Conservation (phyloP, 2,113 vertebrate species). For the Dissostichus mawsoni region DNA sequence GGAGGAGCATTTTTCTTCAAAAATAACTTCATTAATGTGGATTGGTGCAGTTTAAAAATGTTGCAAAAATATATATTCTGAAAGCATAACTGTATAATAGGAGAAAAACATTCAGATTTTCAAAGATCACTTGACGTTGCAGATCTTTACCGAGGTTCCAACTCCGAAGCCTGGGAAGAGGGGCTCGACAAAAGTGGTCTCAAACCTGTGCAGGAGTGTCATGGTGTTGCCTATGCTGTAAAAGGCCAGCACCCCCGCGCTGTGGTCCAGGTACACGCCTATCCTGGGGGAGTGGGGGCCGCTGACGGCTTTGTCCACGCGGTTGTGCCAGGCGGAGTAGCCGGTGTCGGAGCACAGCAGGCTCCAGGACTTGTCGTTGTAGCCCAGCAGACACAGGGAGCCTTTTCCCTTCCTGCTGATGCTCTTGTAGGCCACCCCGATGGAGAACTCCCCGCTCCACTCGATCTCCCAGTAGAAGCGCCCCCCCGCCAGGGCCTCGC, state of each 20-base stretch:
- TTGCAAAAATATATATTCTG: constrained; percentile 48
- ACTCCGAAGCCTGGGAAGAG: constrained; percentile 93
- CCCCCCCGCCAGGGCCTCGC: constrained; percentile 83
- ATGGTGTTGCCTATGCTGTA: constrained; percentile 87
- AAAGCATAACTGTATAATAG: constrained; percentile 22
- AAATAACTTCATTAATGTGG: constrained; percentile 27
- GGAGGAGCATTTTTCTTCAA: constrained; percentile 9
- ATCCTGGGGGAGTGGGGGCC: constrained; percentile 85
- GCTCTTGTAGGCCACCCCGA: constrained; percentile 88
- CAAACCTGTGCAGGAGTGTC: constrained; percentile 88
- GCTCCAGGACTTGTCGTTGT: constrained; percentile 93
- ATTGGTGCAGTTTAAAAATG: constrained; percentile 36
- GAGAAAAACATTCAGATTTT: constrained; percentile 2
- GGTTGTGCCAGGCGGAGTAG: constrained; percentile 92
- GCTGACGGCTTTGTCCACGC: constrained; percentile 81
- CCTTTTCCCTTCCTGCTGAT: constrained; percentile 85
- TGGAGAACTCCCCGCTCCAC: constrained; percentile 87
- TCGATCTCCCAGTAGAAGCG: constrained; percentile 95
- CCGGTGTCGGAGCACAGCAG: constrained; percentile 89
- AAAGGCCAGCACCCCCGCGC: constrained; percentile 87
- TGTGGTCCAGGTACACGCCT: constrained; percentile 90
- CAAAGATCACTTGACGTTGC: constrained; percentile 78
- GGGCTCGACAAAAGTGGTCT: constrained; percentile 86
- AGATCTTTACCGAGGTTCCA: constrained; percentile 87
- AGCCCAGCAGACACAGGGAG: constrained; percentile 89